These are phyloP conservation scores for Heterohyrax brucei DNA, from an alignment of 2,797 vertebrate genomes.

Conservation along the genomic window DNA sequence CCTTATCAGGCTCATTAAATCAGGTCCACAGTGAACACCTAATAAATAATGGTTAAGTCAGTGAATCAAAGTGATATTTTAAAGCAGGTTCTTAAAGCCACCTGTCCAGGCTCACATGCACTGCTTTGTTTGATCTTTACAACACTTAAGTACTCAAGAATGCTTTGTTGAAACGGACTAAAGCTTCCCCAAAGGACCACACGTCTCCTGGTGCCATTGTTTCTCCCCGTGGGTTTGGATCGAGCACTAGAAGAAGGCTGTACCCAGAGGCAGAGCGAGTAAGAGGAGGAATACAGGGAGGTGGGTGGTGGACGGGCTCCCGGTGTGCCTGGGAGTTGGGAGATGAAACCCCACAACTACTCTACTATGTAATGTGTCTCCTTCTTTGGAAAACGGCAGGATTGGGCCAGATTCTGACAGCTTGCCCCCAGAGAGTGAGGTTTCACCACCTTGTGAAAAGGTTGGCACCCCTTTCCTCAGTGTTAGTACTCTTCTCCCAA, in stretches of 20 bases:
- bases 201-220: accelerated
- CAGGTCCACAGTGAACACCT: accelerated
- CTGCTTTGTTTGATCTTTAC: neutral
- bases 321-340: accelerated
- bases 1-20: neutral
- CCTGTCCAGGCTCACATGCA: accelerated
- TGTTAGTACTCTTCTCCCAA: too few species aligned
- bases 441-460: neutral
- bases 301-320: accelerated
- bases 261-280: neutral
- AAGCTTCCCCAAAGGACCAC: neutral
- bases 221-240: neutral
- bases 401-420: neutral
- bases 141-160: neutral
- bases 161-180: neutral
- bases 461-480: neutral
- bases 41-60: neutral
- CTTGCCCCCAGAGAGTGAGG: too few species aligned
- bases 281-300: accelerated
- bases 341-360: neutral
- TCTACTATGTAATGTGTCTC: too few species aligned
- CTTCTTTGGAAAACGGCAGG: neutral
- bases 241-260: neutral
- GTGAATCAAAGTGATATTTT: accelerated
- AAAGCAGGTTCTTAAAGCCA: neutral